These are phyloP conservation scores for Taenioides sp. DNA, from an alignment of 2,797 vertebrate species.

Conservation along the genomic window DNA sequence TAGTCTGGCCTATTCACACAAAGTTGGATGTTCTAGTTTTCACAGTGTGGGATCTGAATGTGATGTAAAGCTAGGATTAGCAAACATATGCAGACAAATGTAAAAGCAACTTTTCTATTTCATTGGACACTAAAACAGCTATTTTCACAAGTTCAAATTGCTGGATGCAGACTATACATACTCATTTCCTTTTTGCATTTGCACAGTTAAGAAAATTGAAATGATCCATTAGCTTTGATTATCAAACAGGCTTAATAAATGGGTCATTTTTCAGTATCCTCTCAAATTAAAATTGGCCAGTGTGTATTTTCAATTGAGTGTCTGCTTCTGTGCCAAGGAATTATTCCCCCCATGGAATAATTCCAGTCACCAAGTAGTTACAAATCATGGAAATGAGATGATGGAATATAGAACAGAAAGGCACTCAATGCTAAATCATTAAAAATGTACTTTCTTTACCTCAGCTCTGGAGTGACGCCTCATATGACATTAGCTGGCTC, in stretches of 20 bases:
- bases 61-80: too few relatives aligned
- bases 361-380: slow-evolving; percentile 68
- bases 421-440: slow-evolving; percentile 71
- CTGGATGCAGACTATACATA: slow-evolving; percentile 34
- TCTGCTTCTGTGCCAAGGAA: slow-evolving; percentile 62
- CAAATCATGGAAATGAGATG: slow-evolving; percentile 79
- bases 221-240: slow-evolving; percentile 70
- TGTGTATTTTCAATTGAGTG: slow-evolving; percentile 69
- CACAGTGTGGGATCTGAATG: too few relatives aligned
- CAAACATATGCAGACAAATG: neutral
- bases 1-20: too few relatives aligned
- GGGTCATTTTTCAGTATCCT: slow-evolving; percentile 66
- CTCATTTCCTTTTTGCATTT: slow-evolving; percentile 53
- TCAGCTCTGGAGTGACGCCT: slow-evolving; percentile 48
- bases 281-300: slow-evolving; percentile 71
- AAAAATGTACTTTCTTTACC: slow-evolving; percentile 68
- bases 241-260: slow-evolving; percentile 69
- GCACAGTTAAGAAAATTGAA: slow-evolving; percentile 61
- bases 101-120: slow-evolving; percentile 7
- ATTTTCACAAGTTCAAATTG: slow-evolving; percentile 52
- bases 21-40: too few relatives aligned
- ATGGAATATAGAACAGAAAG: slow-evolving; percentile 71
- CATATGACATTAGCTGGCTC: slow-evolving; percentile 46
- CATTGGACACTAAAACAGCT: slow-evolving; percentile 49
- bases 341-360: slow-evolving; percentile 68